A percentile compares a stretch with the other conserved stretches of the same genome.
Conservation (phyloP, 64 coral and sea anemone species). For the Actinia tenebrosa region DNA sequence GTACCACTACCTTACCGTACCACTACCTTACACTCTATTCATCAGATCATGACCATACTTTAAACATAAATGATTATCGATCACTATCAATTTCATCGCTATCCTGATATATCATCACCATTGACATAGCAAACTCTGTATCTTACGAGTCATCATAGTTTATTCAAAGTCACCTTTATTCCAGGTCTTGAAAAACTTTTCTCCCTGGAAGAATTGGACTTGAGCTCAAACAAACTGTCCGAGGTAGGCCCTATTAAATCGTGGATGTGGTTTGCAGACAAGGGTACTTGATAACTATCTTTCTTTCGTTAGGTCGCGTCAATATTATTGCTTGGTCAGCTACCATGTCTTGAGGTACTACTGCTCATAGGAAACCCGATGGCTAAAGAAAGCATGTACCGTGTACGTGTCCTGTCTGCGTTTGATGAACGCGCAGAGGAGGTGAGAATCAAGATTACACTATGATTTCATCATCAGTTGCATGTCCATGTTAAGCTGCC, state of each 20-base stretch:
- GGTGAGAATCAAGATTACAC: constrained; percentile 15
- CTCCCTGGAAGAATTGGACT: constrained; percentile 64
- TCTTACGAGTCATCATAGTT: too few species aligned
- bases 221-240: constrained; percentile 56
- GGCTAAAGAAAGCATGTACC: constrained; percentile 79
- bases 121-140: not conserved
- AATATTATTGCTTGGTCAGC: constrained; percentile 33
- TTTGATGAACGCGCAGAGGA: constrained; percentile 84
- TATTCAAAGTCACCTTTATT: not conserved
- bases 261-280: not conserved
- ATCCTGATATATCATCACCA: not conserved
- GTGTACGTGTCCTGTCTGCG: constrained; percentile 62
- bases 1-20: too few species aligned
- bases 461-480: not conserved
- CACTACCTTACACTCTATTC: too few species aligned
- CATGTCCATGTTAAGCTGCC: too few species aligned
- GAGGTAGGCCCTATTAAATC: constrained; percentile 33
- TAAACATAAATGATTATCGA: too few species aligned
- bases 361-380: constrained; percentile 64
- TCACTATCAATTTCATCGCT: not conserved
- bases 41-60: too few species aligned
- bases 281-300: not conserved
- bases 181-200: constrained; percentile 77
- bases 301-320: not conserved
- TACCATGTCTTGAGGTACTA: constrained; percentile 76